A percentile compares a stretch with the other conserved stretches of the same genome.
Conservation (phyloP, 1,140 invertebrate genomes). For the Aethina tumida region DNA sequence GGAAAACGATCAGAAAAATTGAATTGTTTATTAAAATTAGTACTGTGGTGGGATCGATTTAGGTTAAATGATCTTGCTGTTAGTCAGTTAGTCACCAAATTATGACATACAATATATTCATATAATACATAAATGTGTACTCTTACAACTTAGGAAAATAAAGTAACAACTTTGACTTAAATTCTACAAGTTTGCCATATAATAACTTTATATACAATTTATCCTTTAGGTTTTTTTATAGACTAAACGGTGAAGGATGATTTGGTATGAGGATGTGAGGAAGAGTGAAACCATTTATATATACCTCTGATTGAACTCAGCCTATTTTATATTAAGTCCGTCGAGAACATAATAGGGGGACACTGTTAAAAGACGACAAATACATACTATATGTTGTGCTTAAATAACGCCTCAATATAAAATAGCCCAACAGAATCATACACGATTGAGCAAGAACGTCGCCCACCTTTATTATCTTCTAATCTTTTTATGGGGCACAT, state of each 20-base stretch:
- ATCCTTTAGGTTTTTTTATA: slow-evolving; percentile 10
- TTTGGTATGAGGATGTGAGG: slow-evolving; percentile 16
- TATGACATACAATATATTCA: slow-evolving; percentile 11
- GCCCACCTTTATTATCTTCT: too few relatives aligned
- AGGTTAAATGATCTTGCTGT: slow-evolving; percentile 5
- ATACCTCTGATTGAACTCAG: slow-evolving; percentile 3
- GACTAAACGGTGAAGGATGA: slow-evolving; percentile 12
- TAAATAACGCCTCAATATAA: too few relatives aligned
- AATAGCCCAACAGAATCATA: too few relatives aligned
- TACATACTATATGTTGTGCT: too few relatives aligned
- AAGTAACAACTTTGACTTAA: slow-evolving; percentile 21
- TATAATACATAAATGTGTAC: slow-evolving; percentile 22
- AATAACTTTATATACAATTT: slow-evolving; percentile 25
- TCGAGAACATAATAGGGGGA: not conserved
- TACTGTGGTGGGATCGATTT: slow-evolving; percentile 20
- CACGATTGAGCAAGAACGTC: too few relatives aligned
- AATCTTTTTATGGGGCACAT: too few relatives aligned
- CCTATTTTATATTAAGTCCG: slow-evolving; percentile 1
- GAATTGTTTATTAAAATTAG: slow-evolving; percentile 26
- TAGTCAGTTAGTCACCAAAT: slow-evolving; percentile 1
- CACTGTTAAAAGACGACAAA: too few relatives aligned
- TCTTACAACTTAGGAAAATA: slow-evolving; percentile 21
- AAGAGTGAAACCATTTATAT: too few relatives aligned
- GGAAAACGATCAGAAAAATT: slow-evolving; percentile 11
- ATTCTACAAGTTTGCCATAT: slow-evolving; percentile 19